Evolutionary conservation across 2,113 vertebrate species (phyloP).

Genomic region (Macaca nemestrina): DNA sequence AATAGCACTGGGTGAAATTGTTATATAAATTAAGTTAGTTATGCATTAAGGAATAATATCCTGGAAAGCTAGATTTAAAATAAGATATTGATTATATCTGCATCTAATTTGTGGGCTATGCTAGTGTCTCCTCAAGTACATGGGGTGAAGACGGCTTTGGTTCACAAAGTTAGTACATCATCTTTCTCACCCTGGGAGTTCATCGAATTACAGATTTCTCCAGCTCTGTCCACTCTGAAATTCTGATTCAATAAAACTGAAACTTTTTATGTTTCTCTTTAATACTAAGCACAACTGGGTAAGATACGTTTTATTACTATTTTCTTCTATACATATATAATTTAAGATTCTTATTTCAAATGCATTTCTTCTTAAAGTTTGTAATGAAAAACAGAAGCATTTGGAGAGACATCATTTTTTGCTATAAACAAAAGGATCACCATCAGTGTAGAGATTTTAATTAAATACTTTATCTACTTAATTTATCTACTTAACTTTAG

Average conservation of each 20-base stretch:
- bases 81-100: neutral
- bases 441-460: conserved; percentile 46
- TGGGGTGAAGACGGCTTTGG: neutral
- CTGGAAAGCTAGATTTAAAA: neutral
- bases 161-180: neutral
- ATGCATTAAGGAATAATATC: neutral
- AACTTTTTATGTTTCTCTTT: neutral
- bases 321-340: neutral
- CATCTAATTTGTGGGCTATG: neutral
- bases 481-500: conserved; percentile 41
- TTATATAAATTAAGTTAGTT: neutral
- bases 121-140: neutral
- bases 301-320: neutral
- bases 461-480: neutral
- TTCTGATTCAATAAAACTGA: neutral
- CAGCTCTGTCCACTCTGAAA: neutral
- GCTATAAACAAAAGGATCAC: conserved; percentile 24
- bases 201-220: neutral
- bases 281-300: neutral
- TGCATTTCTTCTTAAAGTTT: neutral
- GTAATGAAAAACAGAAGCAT: neutral
- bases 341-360: neutral
- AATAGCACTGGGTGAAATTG: neutral
- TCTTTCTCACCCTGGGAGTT: accelerated
- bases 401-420: conserved; percentile 25